Evolutionary conservation across 2,888 invertebrate genomes (phyloP).

Genomic region (Eucera pruinosa): DNA sequence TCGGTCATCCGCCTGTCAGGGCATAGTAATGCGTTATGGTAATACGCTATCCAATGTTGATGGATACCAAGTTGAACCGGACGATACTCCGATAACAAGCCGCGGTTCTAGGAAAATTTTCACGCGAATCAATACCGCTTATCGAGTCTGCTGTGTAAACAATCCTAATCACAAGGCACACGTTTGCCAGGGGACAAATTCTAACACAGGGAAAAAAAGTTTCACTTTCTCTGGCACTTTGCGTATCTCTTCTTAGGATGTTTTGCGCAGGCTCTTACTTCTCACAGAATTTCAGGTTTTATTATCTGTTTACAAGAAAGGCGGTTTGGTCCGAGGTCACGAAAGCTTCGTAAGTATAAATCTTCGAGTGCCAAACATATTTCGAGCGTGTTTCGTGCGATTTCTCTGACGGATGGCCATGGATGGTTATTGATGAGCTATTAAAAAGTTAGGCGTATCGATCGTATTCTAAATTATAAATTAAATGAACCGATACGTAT

Average conservation of each 20-base stretch:
- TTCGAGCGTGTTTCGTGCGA: too few relatives aligned
- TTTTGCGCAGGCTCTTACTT: too few relatives aligned
- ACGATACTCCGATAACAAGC: constrained; percentile 53
- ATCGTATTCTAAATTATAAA: too few relatives aligned
- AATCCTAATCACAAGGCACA: constrained; percentile 15
- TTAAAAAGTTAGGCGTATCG: too few relatives aligned
- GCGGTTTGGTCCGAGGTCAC: too few relatives aligned
- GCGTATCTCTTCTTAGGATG: neutral
- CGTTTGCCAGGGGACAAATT: neutral
- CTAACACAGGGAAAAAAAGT: neutral
- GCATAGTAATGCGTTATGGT: neutral
- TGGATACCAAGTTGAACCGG: neutral
- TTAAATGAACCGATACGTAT: too few relatives aligned
- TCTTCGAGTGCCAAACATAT: too few relatives aligned
- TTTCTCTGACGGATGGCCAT: too few relatives aligned
- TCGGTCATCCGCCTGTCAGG: constrained; percentile 11
- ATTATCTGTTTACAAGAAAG: too few relatives aligned
- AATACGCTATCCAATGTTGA: constrained; percentile 4
- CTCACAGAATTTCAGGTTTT: too few relatives aligned
- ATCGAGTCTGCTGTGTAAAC: constrained; percentile 48
- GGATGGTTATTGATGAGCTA: too few relatives aligned
- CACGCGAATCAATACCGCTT: constrained; percentile 56
- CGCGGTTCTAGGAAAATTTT: constrained; percentile 43
- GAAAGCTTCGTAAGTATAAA: constrained; percentile 5
- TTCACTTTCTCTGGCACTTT: neutral